Evolutionary conservation across 1,140 invertebrate genomes (phyloP), one percentile per base, ranked within the genome.

Genomic region (Diplogasteroides magnus): DNA sequence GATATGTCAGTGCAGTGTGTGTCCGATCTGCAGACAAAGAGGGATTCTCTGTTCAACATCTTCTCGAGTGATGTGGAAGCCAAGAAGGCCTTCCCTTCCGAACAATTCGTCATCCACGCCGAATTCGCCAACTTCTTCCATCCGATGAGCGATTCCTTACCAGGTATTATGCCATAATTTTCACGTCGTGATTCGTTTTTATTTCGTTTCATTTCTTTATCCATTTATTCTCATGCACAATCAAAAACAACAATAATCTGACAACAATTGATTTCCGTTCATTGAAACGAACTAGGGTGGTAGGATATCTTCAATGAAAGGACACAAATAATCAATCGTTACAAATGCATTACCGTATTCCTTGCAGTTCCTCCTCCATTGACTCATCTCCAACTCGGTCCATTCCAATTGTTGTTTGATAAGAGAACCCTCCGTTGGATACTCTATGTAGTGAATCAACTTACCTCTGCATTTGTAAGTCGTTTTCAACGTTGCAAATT

Each of bases 41-140:
- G 71, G 37, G 69, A 75, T 60, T 69, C 66, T 26, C 37, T 83
- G 19, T 63, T 61, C 15, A 71, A 80, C 74, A 48, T 74, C 13
- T 57, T 73, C 48, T 63, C 59, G n/a, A 65, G 64, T 26, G 70
- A 72, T 26, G 56, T 65, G 57, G 63, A 71, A 56, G 37, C 68
- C 25, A 68, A 88, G 60, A 88, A 91, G 75, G 89, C 89, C 61
- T 86, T 96, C 74, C 93, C 94, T 11, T 88, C 90, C 56, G 92
- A 95, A 81, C 89, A 92, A 70, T 90, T 91, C 55, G 89, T 93
- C 58, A 80, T 98, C 32, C 94, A 98, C 85, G 89, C 94, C 1
- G 95, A 98, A 82, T 92, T 95, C 77, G 94, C 93, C 1, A 92
- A 93, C 79, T 98, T 94, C 85, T 98, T 95, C 84, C 97, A 96